Evolutionary conservation across 92 coral and sea anemone species (phyloP).

Genomic region (Scolanthus callimorphus): DNA sequence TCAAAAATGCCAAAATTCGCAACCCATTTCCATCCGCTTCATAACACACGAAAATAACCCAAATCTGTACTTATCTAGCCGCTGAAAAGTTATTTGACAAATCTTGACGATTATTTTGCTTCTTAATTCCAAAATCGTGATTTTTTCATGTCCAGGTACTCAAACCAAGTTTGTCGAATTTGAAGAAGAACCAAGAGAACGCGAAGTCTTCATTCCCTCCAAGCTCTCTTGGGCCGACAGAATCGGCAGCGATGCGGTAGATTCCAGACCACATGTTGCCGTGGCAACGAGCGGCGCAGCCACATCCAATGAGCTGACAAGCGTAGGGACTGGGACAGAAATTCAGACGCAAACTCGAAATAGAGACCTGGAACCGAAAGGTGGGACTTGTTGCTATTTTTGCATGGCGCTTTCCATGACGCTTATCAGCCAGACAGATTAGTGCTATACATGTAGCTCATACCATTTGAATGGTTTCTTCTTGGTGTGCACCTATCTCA

Average conservation of each 20-base stretch:
- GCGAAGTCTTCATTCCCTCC: constrained; percentile 42
- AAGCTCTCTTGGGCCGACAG: constrained; percentile 32
- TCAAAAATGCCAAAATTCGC: too few relatives aligned
- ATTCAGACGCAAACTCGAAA: constrained; percentile 84
- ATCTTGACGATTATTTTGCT: too few relatives aligned
- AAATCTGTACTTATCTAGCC: too few relatives aligned
- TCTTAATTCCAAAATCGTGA: too few relatives aligned
- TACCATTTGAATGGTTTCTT: too few relatives aligned
- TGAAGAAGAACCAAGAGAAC: constrained; percentile 36
- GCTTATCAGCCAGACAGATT: too few relatives aligned
- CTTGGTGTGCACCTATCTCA: too few relatives aligned
- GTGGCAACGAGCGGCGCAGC: constrained; percentile 72
- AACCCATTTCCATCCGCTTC: too few relatives aligned
- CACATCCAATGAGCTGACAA: constrained; percentile 47
- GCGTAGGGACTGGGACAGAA: constrained; percentile 42
- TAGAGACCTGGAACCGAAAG: constrained; percentile 84
- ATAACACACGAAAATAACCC: too few relatives aligned
- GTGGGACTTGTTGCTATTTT: constrained; percentile 17
- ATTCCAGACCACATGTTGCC: constrained; percentile 46
- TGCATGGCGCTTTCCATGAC: too few relatives aligned
- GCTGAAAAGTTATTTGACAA: too few relatives aligned
- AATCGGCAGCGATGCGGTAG: constrained; percentile 17
- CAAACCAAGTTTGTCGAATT: constrained; percentile 64
- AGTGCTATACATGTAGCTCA: too few relatives aligned
- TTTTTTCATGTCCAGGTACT: constrained; percentile 41